Evolutionary conservation across 2,888 invertebrate genomes (phyloP).

Genomic region (Altica lythri): DNA sequence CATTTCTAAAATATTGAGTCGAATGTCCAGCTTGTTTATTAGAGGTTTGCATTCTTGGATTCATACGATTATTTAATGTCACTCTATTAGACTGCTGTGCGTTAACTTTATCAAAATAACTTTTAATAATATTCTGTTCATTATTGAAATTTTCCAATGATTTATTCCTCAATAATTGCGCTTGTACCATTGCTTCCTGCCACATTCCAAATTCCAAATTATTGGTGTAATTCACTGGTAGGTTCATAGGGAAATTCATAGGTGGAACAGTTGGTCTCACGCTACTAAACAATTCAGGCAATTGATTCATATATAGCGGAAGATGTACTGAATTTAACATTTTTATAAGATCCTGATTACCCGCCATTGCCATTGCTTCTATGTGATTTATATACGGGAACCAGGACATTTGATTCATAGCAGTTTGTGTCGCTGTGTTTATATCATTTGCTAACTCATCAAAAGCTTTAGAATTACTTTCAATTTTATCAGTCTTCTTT

Average conservation of each 20-base stretch:
- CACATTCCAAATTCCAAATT: slow-evolving; percentile 68
- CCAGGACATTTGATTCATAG: slow-evolving; percentile 77
- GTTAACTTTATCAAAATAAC: slow-evolving; percentile 41
- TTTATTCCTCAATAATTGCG: slow-evolving; percentile 49
- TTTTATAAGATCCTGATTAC: slow-evolving; percentile 63
- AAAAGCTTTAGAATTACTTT: slow-evolving; percentile 32
- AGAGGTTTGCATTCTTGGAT: slow-evolving; percentile 26
- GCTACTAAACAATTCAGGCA: slow-evolving; percentile 58
- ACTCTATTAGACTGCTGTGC: slow-evolving; percentile 13
- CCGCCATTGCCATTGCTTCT: slow-evolving; percentile 62
- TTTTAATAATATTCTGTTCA: slow-evolving; percentile 37
- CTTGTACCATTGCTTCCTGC: slow-evolving; percentile 68
- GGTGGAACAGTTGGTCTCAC: slow-evolving; percentile 57
- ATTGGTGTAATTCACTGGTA: slow-evolving; percentile 61
- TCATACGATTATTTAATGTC: slow-evolving; percentile 3
- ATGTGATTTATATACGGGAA: slow-evolving; percentile 70
- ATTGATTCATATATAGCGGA: slow-evolving; percentile 57
- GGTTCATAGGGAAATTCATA: slow-evolving; percentile 49
- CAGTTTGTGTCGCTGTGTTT: slow-evolving; percentile 71
- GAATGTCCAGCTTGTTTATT: slow-evolving; percentile 25
- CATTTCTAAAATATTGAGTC: slow-evolving; percentile 28
- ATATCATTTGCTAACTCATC: slow-evolving; percentile 65
- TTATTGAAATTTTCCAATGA: slow-evolving; percentile 45
- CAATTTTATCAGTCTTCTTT: slow-evolving; percentile 24
- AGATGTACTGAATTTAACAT: slow-evolving; percentile 58